Evolutionary conservation across 2,888 invertebrate genomes (phyloP).

Genomic region (Amorpha juglandis): DNA sequence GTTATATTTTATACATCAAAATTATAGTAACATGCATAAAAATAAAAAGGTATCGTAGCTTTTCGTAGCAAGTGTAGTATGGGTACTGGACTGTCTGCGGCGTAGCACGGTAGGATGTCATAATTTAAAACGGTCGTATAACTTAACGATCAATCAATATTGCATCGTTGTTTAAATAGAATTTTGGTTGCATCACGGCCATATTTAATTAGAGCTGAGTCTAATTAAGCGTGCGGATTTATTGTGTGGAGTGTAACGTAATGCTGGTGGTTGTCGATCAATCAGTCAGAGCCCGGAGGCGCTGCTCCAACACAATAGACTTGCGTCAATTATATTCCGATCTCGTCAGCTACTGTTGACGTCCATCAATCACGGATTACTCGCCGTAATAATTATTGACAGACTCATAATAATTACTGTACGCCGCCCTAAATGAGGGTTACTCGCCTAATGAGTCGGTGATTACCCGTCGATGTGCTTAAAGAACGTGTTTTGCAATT

Average conservation of each 20-base stretch:
- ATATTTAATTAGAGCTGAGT: conserved; percentile 65
- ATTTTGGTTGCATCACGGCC: conserved; percentile 60
- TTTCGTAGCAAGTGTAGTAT: conserved; percentile 16
- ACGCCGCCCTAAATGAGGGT: conserved; percentile 55
- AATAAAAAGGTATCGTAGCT: not conserved
- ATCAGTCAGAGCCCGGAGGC: conserved; percentile 48
- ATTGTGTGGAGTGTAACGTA: conserved; percentile 49
- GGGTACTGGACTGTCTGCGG: not conserved
- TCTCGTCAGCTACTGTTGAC: conserved; percentile 67
- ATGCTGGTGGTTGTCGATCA: conserved; percentile 53
- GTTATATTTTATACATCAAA: not conserved
- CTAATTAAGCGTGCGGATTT: conserved; percentile 68
- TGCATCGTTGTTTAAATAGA: conserved; percentile 50
- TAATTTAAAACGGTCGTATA: conserved; percentile 33
- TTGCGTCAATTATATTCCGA: conserved; percentile 66
- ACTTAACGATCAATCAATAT: conserved; percentile 46
- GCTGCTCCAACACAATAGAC: conserved; percentile 56
- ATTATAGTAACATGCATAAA: not conserved
- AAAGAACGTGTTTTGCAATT: conserved; percentile 26
- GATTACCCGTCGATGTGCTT: conserved; percentile 17
- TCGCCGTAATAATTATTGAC: conserved; percentile 76
- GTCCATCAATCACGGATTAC: conserved; percentile 77
- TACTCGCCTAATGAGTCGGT: conserved; percentile 48
- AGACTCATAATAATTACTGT: conserved; percentile 55
- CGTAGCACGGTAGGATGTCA: conserved; percentile 42